phyloP scores from a whole-genome alignment of 2,888 invertebrate species.

The Acanthoscelides obtectus region DNA sequence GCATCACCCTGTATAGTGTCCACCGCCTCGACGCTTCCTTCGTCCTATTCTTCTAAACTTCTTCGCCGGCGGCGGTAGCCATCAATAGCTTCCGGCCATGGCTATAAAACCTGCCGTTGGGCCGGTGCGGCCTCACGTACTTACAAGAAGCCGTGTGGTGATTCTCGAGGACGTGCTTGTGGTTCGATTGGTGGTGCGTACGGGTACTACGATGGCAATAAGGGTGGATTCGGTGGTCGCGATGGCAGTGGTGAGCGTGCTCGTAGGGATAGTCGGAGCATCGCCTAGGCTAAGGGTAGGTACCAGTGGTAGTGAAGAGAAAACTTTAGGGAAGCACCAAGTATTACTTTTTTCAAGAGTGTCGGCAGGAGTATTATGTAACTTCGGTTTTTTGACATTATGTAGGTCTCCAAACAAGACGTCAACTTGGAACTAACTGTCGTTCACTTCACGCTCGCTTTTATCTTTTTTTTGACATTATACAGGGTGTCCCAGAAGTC shows the following conservation, averaged over 20 bases:
- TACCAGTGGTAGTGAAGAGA: neutral
- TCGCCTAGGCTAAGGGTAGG: neutral
- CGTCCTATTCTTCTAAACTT: neutral
- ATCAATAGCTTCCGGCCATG: neutral
- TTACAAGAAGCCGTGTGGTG: neutral
- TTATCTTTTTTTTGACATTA: no score
- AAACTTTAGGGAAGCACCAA: no score
- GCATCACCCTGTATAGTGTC: neutral
- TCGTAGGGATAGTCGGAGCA: neutral
- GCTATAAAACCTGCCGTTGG: neutral
- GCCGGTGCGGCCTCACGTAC: neutral
- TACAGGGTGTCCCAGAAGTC: no score
- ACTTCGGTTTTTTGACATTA: no score
- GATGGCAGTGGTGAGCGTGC: neutral
- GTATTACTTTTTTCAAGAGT: no score
- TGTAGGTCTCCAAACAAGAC: no score
- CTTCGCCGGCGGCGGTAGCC: neutral
- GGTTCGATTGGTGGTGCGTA: neutral
- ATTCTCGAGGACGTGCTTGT: neutral
- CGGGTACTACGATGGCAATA: neutral
- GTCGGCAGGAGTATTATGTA: no score
- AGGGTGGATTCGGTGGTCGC: neutral
- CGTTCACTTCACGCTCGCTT: no score
- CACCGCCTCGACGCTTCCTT: neutral
- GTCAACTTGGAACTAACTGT: no score